Evolutionary conservation across 2,113 vertebrate species (phyloP).

Genomic region (Petaurus breviceps): DNA sequence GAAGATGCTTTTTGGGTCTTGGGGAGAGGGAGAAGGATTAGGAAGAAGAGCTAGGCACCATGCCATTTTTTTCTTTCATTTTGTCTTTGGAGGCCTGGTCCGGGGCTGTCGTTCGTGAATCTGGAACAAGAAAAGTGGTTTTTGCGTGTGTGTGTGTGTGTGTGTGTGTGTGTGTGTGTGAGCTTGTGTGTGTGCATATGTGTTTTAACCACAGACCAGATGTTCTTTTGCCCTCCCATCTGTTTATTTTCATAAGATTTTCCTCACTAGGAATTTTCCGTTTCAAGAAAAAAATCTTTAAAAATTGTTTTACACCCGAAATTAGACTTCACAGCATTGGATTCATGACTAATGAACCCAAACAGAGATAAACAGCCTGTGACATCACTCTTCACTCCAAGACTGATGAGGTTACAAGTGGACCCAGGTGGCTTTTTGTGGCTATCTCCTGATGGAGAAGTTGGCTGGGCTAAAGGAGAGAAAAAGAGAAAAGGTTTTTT

Average conservation of each 20-base stretch:
- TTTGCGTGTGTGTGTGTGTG: neutral
- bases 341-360: neutral
- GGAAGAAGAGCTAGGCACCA: neutral
- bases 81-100: neutral
- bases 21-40: neutral
- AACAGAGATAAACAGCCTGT: neutral
- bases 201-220: neutral
- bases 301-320: neutral
- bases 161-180: neutral
- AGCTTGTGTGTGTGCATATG: neutral
- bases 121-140: neutral
- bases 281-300: constrained; percentile 44
- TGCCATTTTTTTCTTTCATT: neutral
- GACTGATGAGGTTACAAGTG: constrained; percentile 18
- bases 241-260: constrained; percentile 40
- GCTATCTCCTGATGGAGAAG: neutral
- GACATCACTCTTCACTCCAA: constrained; percentile 8
- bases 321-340: neutral
- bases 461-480: neutral
- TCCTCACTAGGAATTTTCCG: neutral
- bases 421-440: neutral
- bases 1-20: neutral
- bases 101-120: neutral
- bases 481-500: neutral
- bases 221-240: neutral